Evolutionary conservation across 92 coral and sea anemone species (phyloP), one percentile per base, ranked within the genome.

Genomic region (Anthopleura xanthogrammica): DNA sequence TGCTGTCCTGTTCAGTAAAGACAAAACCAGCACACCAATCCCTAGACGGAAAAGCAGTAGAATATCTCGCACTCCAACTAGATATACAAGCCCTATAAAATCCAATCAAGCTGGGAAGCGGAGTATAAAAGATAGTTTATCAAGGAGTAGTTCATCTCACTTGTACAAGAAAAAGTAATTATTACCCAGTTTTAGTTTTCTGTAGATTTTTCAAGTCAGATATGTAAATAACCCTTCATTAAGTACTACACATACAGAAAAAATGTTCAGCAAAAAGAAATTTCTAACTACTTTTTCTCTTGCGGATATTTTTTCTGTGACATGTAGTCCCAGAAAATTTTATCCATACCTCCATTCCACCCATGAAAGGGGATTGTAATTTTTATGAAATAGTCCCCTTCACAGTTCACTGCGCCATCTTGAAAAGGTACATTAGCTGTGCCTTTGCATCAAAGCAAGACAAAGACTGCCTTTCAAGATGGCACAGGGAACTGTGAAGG

Each of bases 1-100:
- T 78, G 88, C 86, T 29, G 84, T 87, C 36, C 64, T 94, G 60
- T 92, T 92, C 81, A 80, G 84, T 74, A 87, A 85, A 52, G 87
- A 73, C 75, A 78, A 82, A 22, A n/a, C 48, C 24, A 12, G 48
- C 29, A 81, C 84, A 70, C 84, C 84, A 50, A 17, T 50, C 16
- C 79, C 83, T 12, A 7, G 57, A 68, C 7, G 83, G 71, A 78
- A 79, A 54, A 78, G 79, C 62, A 70, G 17, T 9, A 48, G 83
- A 68, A 3, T 55, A 52, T 50, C 64, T 24, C 52, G 66, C 56
- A 85, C 88, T 5, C 88, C 88, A 3, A 52, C 48, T 48, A 66
- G 84, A 81, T 81, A 41, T 46, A 29, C 8, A 64, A 81, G 84
- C 39, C 39, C 78, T 23, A 17, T 41, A 17, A 70, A 68, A 71